phyloP scores from a whole-genome alignment of 1,140 invertebrate species.

The Drosophila sulfurigaster region DNA sequence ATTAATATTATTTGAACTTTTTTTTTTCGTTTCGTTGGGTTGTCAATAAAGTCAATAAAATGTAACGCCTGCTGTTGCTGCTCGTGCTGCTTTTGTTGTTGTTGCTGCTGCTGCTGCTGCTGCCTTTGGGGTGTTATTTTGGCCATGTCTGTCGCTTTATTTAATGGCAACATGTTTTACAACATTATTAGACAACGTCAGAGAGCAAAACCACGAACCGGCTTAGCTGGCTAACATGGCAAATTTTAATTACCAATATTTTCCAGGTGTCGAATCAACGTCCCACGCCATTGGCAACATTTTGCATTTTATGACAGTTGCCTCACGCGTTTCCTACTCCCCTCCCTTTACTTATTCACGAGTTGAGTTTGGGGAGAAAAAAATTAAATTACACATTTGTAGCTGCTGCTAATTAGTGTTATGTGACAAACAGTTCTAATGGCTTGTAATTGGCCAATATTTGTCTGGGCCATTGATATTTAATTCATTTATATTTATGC shows the following conservation, averaged over 20 bases:
- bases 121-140: conserved; percentile 58
- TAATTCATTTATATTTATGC: conserved; percentile 73
- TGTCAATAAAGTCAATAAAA: conserved; percentile 36
- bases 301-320: conserved; percentile 71
- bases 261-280: conserved; percentile 75
- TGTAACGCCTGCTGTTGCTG: conserved; percentile 36
- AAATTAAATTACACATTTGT: conserved; percentile 48
- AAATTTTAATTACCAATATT: conserved; percentile 80
- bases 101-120: neutral
- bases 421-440: conserved; percentile 72
- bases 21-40: conserved; percentile 12
- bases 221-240: conserved; percentile 54
- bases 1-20: conserved; percentile 6
- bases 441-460: conserved; percentile 72
- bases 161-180: conserved; percentile 79
- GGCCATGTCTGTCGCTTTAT: conserved; percentile 60
- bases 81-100: neutral
- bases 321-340: neutral
- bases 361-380: neutral
- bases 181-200: conserved; percentile 76
- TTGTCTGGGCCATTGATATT: conserved; percentile 57
- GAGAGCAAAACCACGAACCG: conserved; percentile 36
- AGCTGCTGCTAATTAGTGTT: conserved; percentile 73
- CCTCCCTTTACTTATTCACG: neutral
- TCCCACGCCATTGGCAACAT: conserved; percentile 65